Conservation (phyloP, 2,797 vertebrate species). For the Sebastolobus altivelis region DNA sequence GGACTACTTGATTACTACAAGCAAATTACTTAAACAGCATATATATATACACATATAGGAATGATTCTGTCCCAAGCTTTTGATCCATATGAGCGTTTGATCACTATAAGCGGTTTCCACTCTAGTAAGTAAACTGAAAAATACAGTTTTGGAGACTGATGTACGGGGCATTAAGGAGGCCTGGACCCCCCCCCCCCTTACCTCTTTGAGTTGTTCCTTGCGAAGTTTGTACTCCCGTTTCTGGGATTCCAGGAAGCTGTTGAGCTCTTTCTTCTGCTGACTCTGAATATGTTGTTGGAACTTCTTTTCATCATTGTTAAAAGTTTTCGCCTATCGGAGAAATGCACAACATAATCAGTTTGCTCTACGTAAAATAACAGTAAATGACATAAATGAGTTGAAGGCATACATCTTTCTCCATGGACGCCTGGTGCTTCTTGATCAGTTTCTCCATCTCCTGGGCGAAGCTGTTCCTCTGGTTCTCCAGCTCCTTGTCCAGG, state of each 20-base stretch:
- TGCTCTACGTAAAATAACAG: not conserved
- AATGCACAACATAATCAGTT: conserved; percentile 15
- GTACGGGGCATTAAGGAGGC: not conserved
- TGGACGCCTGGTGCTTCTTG: conserved; percentile 96
- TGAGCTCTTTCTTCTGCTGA: conserved; percentile 98
- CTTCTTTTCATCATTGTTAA: conserved; percentile 97
- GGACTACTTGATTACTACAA: too few relatives aligned
- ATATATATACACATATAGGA: not conserved
- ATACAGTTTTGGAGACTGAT: not conserved
- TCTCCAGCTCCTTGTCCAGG: conserved; percentile 99
- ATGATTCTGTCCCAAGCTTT: not conserved
- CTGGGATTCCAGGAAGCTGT: conserved; percentile 96
- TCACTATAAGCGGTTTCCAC: not conserved
- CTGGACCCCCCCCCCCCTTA: conserved; percentile 44
- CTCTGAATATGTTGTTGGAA: conserved; percentile 98
- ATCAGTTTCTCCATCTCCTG: conserved; percentile 98
- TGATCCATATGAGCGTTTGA: not conserved
- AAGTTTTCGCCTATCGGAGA: conserved; percentile 90
- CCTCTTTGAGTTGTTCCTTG: conserved; percentile 99
- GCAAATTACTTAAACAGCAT: too few relatives aligned
- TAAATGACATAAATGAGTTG: not conserved
- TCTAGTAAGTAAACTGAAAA: not conserved
- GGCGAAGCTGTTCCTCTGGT: conserved; percentile 95
- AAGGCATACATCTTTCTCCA: conserved; percentile 96
- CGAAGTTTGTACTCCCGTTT: conserved; percentile 98